phyloP scores from a whole-genome alignment of 2,888 invertebrate species.

The Listrodromus nycthemerus region DNA sequence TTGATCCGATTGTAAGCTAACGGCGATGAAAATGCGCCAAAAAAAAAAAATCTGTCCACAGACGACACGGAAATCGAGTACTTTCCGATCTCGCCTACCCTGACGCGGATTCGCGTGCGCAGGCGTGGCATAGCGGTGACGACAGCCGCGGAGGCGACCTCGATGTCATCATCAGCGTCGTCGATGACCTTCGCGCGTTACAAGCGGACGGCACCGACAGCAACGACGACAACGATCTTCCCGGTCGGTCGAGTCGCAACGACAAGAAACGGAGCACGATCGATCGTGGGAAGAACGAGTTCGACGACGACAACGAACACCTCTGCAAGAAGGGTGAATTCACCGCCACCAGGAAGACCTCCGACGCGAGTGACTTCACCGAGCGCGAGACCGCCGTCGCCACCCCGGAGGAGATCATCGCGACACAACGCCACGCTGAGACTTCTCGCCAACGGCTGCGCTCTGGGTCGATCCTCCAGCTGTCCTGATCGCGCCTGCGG shows the following conservation, averaged over 20 bases:
- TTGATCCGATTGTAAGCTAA: constrained; percentile 19
- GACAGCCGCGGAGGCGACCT: constrained; percentile 75
- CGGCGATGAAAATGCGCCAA: constrained; percentile 61
- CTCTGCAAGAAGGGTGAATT: constrained; percentile 53
- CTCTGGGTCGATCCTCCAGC: constrained; percentile 81
- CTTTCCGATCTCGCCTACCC: constrained; percentile 92
- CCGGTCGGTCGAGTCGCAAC: constrained; percentile 42
- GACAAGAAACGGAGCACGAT: constrained; percentile 39
- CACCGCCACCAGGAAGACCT: constrained; percentile 64
- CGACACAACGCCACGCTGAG: constrained; percentile 89
- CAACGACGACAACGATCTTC: constrained; percentile 82
- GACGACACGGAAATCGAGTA: constrained; percentile 93
- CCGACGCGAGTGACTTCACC: constrained; percentile 69
- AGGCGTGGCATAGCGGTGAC: constrained; percentile 86
- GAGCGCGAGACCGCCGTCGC: constrained; percentile 87
- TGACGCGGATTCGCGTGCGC: constrained; percentile 92
- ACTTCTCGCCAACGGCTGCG: constrained; percentile 86
- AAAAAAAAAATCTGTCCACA: constrained; percentile 85
- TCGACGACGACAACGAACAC: constrained; percentile 47
- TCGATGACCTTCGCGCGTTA: constrained; percentile 87
- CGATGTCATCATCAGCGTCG: constrained; percentile 80
- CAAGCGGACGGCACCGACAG: constrained; percentile 87
- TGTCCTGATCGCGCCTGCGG: constrained; percentile 74
- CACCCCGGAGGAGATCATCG: constrained; percentile 92
- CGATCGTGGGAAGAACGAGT: constrained; percentile 33